Percentiles rank a stretch among this genome's conserved stretches.
phyloP scores from a whole-genome alignment of 1,140 invertebrate genomes.

The Mylabris phalerata region DNA sequence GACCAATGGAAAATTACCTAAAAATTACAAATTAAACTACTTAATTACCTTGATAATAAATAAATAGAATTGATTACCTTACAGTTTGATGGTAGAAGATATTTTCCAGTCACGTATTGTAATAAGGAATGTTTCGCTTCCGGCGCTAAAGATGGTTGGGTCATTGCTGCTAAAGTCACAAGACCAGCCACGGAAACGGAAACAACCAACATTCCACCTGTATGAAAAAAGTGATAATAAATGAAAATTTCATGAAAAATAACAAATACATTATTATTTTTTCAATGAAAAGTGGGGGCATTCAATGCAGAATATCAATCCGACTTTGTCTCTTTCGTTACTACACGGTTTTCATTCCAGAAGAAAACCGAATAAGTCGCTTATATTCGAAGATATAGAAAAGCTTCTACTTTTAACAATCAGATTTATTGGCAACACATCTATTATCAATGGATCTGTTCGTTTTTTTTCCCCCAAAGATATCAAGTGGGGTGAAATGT shows the following conservation, averaged over 20 bases:
- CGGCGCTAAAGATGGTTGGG: constrained; percentile 73
- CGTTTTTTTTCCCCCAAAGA: no score
- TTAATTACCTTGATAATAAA: background rate
- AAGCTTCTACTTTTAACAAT: no score
- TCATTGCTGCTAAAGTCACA: constrained; percentile 79
- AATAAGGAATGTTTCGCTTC: constrained; percentile 82
- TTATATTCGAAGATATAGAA: no score
- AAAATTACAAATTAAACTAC: background rate
- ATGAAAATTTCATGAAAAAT: background rate
- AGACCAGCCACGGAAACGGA: constrained; percentile 77
- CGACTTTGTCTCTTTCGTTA: no score
- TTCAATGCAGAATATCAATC: no score
- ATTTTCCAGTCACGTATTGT: constrained; percentile 87
- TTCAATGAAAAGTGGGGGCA: no score
- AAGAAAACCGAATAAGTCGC: no score
- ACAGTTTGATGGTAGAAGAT: constrained; percentile 80
- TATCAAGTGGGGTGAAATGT: no score
- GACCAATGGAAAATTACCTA: constrained; percentile 72
- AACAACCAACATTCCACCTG: constrained; percentile 79
- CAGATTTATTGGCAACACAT: no score
- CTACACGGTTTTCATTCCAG: no score
- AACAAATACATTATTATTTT: background rate
- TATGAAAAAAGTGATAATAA: constrained; percentile 19
- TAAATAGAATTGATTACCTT: constrained; percentile 38
- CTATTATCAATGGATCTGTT: no score